phyloP scores from a whole-genome alignment of 2,888 invertebrate species.

The Eupeodes latifasciatus region DNA sequence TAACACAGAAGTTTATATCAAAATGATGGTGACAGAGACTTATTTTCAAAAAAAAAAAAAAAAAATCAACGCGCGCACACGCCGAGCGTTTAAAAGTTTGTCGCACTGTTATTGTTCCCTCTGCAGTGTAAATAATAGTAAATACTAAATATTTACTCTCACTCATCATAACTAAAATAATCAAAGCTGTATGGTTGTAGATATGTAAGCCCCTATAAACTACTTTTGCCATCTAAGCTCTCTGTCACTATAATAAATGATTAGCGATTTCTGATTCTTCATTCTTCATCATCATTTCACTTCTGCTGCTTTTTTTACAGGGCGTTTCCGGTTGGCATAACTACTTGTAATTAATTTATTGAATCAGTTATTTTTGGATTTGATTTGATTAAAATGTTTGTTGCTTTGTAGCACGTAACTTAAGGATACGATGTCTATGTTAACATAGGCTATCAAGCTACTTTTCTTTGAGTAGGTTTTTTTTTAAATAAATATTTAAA shows the following conservation, averaged over 20 bases:
- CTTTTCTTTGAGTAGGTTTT: neutral
- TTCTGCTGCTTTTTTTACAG: neutral
- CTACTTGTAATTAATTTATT: neutral
- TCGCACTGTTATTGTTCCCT: conserved; percentile 57
- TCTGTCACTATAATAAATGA: conserved; percentile 22
- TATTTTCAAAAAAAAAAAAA: conserved; percentile 2
- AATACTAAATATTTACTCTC: conserved; percentile 61
- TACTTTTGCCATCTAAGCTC: conserved; percentile 38
- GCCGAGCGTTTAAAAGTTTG: conserved; percentile 31
- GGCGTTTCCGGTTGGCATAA: conserved; percentile 40
- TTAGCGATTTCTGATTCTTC: conserved; percentile 11
- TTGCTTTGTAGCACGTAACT: neutral
- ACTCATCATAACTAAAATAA: neutral
- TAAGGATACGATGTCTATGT: neutral
- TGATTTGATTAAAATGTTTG: neutral
- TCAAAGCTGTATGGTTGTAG: neutral
- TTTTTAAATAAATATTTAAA: neutral
- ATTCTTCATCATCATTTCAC: neutral
- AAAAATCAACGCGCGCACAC: conserved; percentile 22
- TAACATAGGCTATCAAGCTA: conserved; percentile 40
- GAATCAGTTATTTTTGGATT: neutral
- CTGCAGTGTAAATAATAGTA: conserved; percentile 39
- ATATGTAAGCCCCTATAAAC: neutral
- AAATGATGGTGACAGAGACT: conserved; percentile 42
- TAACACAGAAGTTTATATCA: conserved; percentile 20